A percentile compares a stretch with the other conserved stretches of the same genome.
phyloP scores from a whole-genome alignment of 2,797 vertebrate genomes.

The Dendrocincla tyrannina region DNA sequence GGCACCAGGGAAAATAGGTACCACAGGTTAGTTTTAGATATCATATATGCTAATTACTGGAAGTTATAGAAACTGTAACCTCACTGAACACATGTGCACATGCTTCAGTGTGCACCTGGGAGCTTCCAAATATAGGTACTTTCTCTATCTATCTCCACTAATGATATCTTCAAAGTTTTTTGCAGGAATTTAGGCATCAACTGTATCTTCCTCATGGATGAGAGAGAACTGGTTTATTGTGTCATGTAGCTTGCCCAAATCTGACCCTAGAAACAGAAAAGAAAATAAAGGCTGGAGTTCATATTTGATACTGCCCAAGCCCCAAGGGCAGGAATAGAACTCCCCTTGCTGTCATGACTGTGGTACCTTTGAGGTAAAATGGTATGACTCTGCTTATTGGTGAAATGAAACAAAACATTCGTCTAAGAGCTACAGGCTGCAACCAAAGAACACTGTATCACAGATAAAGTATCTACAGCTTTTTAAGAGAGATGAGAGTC shows the following conservation, averaged over 20 bases:
- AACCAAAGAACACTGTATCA: not conserved
- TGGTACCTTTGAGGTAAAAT: not conserved
- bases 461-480: not conserved
- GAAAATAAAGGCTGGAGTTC: not conserved
- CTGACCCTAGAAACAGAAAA: not conserved
- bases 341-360: not conserved
- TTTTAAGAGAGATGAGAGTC: not conserved
- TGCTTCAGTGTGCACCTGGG: too few relatives aligned
- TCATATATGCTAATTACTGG: too few relatives aligned
- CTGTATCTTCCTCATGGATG: not conserved
- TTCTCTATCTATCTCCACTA: too few relatives aligned
- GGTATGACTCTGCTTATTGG: not conserved
- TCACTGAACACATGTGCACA: too few relatives aligned
- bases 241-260: not conserved
- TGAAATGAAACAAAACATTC: not conserved
- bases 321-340: not conserved
- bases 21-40: too few relatives aligned
- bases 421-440: not conserved
- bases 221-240: not conserved
- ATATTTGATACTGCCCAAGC: not conserved
- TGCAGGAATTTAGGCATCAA: too few relatives aligned
- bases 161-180: too few relatives aligned
- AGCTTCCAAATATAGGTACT: too few relatives aligned
- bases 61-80: too few relatives aligned
- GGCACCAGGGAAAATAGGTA: too few relatives aligned